phyloP scores from a whole-genome alignment of 2,888 invertebrate genomes.

The Galeopsomyia nigrocyanea region DNA sequence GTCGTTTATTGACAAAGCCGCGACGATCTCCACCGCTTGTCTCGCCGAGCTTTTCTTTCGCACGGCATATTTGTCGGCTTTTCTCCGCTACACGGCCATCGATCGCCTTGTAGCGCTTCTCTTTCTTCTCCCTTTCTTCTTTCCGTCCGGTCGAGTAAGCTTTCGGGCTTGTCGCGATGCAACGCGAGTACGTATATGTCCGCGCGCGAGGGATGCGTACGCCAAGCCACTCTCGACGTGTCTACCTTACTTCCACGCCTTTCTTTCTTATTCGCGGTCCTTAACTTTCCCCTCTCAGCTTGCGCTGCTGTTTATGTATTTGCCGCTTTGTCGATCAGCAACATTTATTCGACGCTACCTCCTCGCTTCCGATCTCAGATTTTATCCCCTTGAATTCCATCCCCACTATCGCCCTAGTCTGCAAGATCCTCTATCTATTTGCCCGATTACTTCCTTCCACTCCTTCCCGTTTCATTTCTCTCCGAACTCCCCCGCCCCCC shows the following conservation, averaged over 20 bases:
- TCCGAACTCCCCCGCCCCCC: background rate
- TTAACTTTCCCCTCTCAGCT: background rate
- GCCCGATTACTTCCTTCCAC: background rate
- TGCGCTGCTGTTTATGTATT: conserved; percentile 35
- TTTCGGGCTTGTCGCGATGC: background rate
- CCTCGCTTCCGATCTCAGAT: background rate
- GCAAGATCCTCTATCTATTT: conserved; percentile 1
- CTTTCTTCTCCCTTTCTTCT: conserved; percentile 31
- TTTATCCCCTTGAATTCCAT: background rate
- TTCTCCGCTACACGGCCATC: too few species aligned
- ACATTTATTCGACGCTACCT: conserved; percentile 25
- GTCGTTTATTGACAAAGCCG: too few species aligned
- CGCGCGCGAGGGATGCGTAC: conserved; percentile 15
- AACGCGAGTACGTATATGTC: background rate
- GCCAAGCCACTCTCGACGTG: background rate
- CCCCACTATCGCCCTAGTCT: background rate
- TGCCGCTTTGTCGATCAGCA: conserved; percentile 12
- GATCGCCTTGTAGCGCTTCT: background rate
- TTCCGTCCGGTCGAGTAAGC: conserved; percentile 37
- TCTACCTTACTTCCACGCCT: too few species aligned
- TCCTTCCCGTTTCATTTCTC: background rate
- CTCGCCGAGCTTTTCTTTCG: background rate
- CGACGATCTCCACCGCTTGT: background rate
- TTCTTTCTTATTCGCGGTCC: too few species aligned
- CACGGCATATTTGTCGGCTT: too few species aligned